Conservation (phyloP, 64 coral and sea anemone species). For the Montipora cactus region DNA sequence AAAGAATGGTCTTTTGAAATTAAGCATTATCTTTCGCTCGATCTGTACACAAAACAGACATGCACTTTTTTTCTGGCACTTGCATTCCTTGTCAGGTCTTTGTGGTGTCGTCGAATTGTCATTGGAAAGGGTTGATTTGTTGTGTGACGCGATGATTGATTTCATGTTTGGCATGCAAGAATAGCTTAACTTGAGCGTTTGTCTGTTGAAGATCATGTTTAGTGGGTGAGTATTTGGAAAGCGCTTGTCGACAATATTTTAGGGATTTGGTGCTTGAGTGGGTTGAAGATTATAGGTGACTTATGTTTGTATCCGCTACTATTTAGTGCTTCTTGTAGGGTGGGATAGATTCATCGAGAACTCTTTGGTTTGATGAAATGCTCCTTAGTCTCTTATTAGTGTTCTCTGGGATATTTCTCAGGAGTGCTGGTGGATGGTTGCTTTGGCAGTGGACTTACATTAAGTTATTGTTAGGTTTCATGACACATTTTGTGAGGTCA, state of each 20-base stretch:
- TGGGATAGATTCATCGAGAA: not conserved
- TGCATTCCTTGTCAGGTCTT: not conserved
- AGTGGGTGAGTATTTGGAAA: constrained; percentile 15
- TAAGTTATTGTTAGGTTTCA: constrained; percentile 46
- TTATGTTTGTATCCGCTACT: not conserved
- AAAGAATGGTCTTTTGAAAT: too few species aligned
- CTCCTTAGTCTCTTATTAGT: constrained; percentile 40
- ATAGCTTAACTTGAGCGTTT: constrained; percentile 13
- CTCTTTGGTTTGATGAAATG: constrained; percentile 9
- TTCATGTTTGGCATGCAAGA: not conserved
- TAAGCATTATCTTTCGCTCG: too few species aligned
- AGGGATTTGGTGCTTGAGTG: not conserved
- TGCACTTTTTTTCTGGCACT: too few species aligned
- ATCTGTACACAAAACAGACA: too few species aligned
- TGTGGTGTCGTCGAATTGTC: not conserved
- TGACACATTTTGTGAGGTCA: constrained; percentile 25
- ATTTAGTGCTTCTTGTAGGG: not conserved
- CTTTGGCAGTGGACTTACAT: constrained; percentile 35
- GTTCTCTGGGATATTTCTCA: constrained; percentile 30
- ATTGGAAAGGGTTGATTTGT: not conserved
- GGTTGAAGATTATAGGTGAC: constrained; percentile 1
- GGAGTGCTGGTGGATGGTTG: constrained; percentile 42
- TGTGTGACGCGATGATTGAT: not conserved
- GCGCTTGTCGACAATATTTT: not conserved
- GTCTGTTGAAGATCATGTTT: not conserved